A percentile compares a stretch with the other conserved stretches of the same genome.
phyloP scores from a whole-genome alignment of 2,113 vertebrate genomes.

The Bostrychus sinensis region DNA sequence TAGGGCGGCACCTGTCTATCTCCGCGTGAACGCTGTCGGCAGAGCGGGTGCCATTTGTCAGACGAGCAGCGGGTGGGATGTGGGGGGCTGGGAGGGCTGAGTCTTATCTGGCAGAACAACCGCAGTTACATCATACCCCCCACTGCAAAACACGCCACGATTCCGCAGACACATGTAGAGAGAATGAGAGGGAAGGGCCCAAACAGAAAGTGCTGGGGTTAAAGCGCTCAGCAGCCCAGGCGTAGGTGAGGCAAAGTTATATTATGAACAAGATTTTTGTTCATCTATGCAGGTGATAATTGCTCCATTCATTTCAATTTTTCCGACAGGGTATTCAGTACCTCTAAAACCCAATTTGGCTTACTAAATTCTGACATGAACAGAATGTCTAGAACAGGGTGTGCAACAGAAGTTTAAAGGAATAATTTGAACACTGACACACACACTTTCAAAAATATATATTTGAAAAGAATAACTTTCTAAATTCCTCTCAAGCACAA shows the following conservation, averaged over 20 bases:
- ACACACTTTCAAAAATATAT: background rate
- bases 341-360: background rate
- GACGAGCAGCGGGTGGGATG: conserved; percentile 53
- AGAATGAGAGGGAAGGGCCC: conserved; percentile 50
- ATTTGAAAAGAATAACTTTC: background rate
- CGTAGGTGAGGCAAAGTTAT: background rate
- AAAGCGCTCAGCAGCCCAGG: conserved; percentile 14
- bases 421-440: background rate
- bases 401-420: background rate
- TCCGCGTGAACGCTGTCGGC: conserved; percentile 35
- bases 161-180: conserved; percentile 44
- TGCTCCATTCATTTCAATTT: background rate
- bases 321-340: background rate
- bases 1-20: conserved; percentile 30
- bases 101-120: conserved; percentile 1
- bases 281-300: background rate
- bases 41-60: conserved; percentile 46
- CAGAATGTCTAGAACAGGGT: background rate
- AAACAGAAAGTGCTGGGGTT: conserved; percentile 1
- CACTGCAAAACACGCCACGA: conserved; percentile 40
- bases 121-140: conserved; percentile 14
- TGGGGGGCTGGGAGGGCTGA: conserved; percentile 49
- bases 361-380: background rate
- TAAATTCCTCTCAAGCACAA: no score
- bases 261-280: background rate